phyloP scores from a whole-genome alignment of 2,113 vertebrate genomes.

The Gulo gulo region DNA sequence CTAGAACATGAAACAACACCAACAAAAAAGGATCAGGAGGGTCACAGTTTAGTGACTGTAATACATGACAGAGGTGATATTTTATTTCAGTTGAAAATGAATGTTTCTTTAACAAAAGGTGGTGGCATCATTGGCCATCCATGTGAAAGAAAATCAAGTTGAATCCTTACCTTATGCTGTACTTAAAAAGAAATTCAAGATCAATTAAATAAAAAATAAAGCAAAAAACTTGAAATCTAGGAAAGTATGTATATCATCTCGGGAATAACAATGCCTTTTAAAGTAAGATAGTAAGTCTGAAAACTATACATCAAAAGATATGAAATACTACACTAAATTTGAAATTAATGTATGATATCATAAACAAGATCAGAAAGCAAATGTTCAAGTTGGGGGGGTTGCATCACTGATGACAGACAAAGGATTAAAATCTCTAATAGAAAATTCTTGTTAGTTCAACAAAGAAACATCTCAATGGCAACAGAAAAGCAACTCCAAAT shows the following conservation, averaged over 20 bases:
- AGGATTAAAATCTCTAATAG: background rate
- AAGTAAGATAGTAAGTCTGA: background rate
- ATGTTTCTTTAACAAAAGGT: background rate
- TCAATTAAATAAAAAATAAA: slow-evolving; percentile 7
- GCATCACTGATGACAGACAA: background rate
- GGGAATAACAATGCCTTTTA: background rate
- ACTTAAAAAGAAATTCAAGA: background rate
- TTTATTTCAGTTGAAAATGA: background rate
- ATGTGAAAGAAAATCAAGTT: background rate
- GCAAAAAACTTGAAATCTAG: background rate
- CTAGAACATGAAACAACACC: background rate
- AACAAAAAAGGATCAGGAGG: background rate
- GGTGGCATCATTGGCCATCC: background rate
- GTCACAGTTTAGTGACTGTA: background rate
- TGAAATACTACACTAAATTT: background rate
- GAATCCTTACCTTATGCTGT: background rate
- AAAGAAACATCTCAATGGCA: background rate
- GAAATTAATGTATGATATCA: background rate
- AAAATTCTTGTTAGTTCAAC: background rate
- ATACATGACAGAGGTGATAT: background rate
- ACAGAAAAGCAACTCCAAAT: background rate
- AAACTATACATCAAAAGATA: background rate
- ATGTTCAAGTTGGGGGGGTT: background rate
- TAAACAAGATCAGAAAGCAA: background rate
- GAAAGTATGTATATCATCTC: background rate